Base-by-base conservation (phyloP, 2,113 vertebrate genomes). In the Siniperca knerii region DNA sequence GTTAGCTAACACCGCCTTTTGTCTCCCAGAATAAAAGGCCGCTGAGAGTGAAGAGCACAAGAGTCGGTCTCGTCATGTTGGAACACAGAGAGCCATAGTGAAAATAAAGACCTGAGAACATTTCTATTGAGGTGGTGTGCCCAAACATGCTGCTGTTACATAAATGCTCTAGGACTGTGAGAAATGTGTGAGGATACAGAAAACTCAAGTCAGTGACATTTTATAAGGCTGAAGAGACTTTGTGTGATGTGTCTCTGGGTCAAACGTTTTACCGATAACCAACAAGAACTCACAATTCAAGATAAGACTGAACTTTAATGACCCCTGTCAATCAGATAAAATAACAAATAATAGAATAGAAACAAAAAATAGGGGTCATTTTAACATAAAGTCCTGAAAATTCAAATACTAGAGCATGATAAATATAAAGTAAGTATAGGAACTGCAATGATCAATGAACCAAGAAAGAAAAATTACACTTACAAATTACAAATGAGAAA, bases 11-110 rank as follows among this genome's bases (percentile, higher is more conserved):
- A 46, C 58, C 21, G 16, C 77, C 80, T 87, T 92, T 93, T 89
- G 81, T 87, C n/a, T 70, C 6, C 0, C 46, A 8, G 65, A 74
- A 90, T 82, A 90, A 89, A 90, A 79, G 84, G 65, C 84, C 74
- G 69, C 83, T 86, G 82, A 91, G 82, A 79, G 83, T 35, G 54
- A 60, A 29, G 70, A 88, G 78, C 75, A 77, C 72, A 88, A 87
- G 71, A 60, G 48, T 29, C 33, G 35, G 6, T 6, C 29, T 62
- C 46, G 60, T 93, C 93, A 62, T 86, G 93, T 89, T 55, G 46
- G 79, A 58, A 87, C 93, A 90, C 11, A 85, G 89, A 65, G 46
- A 57, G 78, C 67, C 62, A 60, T 23, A 44, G 77, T 33, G 71
- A 37, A 52, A 52, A 35, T 40, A 90, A 77, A 79, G 71, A 40